Percentiles rank a stretch among this genome's conserved stretches.
Conservation (phyloP, 2,888 invertebrate genomes). For the Chaetoderma sp. region DNA sequence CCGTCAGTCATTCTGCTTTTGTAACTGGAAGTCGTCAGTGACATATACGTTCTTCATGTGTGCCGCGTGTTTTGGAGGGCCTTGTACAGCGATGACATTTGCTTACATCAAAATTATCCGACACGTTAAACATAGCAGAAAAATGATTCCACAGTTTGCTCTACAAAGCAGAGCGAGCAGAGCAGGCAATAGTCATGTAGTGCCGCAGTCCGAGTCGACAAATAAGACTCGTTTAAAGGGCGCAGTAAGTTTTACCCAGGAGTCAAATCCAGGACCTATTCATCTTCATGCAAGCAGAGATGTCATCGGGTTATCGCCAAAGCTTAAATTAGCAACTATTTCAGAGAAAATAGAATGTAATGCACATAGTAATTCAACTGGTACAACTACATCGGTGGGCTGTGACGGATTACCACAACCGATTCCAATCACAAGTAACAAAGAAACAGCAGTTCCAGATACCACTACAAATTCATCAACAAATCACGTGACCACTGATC, state of each 20-base stretch:
- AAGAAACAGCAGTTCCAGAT: not conserved
- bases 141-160: slow-evolving; percentile 1
- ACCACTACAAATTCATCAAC: not conserved
- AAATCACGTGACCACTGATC: no score
- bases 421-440: no score
- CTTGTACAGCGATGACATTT: slow-evolving; percentile 54
- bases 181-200: no score
- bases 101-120: slow-evolving; percentile 52
- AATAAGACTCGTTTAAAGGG: not conserved
- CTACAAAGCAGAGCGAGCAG: no score
- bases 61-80: slow-evolving; percentile 56
- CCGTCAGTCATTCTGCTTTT: slow-evolving; percentile 58
- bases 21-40: slow-evolving; percentile 51
- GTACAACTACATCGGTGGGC: not conserved
- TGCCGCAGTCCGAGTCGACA: no score
- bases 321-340: not conserved
- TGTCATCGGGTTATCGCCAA: no score
- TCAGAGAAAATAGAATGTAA: no score
- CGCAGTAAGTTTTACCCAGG: not conserved
- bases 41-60: slow-evolving; percentile 63
- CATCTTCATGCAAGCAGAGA: no score
- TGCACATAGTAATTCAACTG: no score
- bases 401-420: not conserved
- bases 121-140: slow-evolving; percentile 42
- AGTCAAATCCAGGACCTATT: no score